Evolutionary conservation across 2,113 vertebrate genomes (phyloP), one percentile per base, ranked within the genome.

Genomic region (Hypomesus transpacificus): DNA sequence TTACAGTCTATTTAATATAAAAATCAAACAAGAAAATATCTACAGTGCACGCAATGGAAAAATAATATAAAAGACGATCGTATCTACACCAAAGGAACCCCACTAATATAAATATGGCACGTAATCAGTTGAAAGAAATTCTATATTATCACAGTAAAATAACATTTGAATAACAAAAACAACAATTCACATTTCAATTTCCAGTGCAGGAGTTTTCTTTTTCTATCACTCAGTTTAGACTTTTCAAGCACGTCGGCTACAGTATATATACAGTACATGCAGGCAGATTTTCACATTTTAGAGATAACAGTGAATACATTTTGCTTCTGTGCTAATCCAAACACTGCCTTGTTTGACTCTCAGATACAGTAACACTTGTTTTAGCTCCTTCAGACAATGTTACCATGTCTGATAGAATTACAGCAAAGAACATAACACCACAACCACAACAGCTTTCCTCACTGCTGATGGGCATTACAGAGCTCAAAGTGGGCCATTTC

Each of bases 101-200:
- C 58, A 59, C 66, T 17, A 70, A 83, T 73, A 73, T 83, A 69
- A 77, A 71, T 75, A 87, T 85, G 85, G 84, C 89, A 87, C 85
- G 60, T 67, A 77, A 54, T 18, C 13, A 76, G 56, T 20, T 24
- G 31, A 17, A 46, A 31, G 9, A 76, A 74, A 68, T 51, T 81
- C 69, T 66, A 61, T 13, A 76, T 70, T 20, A 13, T 53, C 21
- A 56, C 21, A 26, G 14, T 66, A 76, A 84, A 70, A 67, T 31
- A 58, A 31, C 66, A n/a, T 61, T 4, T 0, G 64, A 24, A 58
- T 59, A 68, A 65, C 60, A 51, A 73, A 4, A 11, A 64, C 4
- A 71, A 53, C n/a, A 56, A 65, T 34, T 56, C 28, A 22, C 18
- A 39, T 51, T 68, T 68, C n/a, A 53, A 17, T 68, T 28, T 11